These are phyloP conservation scores for Acronicta leporina DNA, from an alignment of 2,888 invertebrate species.

Conservation along the genomic window DNA sequence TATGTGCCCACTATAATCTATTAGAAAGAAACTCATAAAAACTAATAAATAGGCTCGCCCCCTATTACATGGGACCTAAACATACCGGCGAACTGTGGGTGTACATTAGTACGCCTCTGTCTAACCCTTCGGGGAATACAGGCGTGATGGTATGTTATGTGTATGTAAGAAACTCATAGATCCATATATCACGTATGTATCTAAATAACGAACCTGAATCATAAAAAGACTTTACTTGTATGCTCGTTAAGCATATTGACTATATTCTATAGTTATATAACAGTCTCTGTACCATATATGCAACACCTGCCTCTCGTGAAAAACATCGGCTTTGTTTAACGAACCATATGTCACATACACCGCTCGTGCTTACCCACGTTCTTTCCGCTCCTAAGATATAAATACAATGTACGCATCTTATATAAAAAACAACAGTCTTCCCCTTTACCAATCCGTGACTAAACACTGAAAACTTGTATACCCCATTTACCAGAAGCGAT, in stretches of 20 bases:
- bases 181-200: no score
- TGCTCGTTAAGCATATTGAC: slow-evolving; percentile 31
- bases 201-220: no score
- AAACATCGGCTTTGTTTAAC: slow-evolving; percentile 74
- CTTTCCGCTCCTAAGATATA: slow-evolving; percentile 69
- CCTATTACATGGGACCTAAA: no score
- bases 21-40: no score
- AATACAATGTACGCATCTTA: slow-evolving; percentile 66
- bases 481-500: slow-evolving; percentile 78
- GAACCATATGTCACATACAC: slow-evolving; percentile 80
- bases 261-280: slow-evolving; percentile 28
- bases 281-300: slow-evolving; percentile 34
- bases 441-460: slow-evolving; percentile 83
- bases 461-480: slow-evolving; percentile 78
- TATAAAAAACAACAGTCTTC: slow-evolving; percentile 75
- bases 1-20: no score
- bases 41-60: no score
- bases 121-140: no score
- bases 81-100: no score
- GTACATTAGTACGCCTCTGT: no score
- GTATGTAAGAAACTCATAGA: no score
- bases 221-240: slow-evolving; percentile 9
- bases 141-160: no score
- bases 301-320: slow-evolving; percentile 72
- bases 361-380: slow-evolving; percentile 73